Conservation (phyloP, 2,797 vertebrate species). For the Octomys mimax region DNA sequence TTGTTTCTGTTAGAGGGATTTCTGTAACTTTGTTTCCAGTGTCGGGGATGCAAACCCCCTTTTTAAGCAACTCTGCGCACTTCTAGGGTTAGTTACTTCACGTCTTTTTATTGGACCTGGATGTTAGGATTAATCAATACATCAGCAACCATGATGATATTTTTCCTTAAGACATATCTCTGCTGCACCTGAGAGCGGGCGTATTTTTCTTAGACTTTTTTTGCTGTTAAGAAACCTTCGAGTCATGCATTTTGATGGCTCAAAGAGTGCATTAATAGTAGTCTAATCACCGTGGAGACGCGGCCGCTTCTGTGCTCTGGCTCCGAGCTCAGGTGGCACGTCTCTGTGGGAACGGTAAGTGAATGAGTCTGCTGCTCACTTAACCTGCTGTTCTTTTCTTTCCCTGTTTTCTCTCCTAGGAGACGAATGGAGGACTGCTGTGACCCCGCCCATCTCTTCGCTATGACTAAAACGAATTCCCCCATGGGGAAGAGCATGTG, state of each 20-base stretch:
- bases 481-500: slow-evolving; percentile 96
- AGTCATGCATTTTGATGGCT: slow-evolving; percentile 23
- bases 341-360: slow-evolving; percentile 45
- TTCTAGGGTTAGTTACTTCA: neutral
- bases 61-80: neutral
- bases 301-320: slow-evolving; percentile 17
- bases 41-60: neutral
- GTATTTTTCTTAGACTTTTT: slow-evolving; percentile 13
- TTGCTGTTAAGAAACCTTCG: slow-evolving; percentile 37
- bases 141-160: neutral
- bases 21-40: neutral
- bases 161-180: slow-evolving; percentile 45
- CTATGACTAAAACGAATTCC: slow-evolving; percentile 96
- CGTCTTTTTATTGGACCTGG: neutral
- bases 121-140: neutral
- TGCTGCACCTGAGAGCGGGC: neutral
- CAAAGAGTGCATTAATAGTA: slow-evolving; percentile 38
- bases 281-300: slow-evolving; percentile 42
- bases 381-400: slow-evolving; percentile 65
- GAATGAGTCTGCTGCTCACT: slow-evolving; percentile 47
- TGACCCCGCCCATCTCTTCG: slow-evolving; percentile 93
- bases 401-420: slow-evolving; percentile 87
- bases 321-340: neutral
- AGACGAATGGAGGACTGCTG: slow-evolving; percentile 96
- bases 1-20: neutral